Percentiles rank a stretch among this genome's conserved stretches.
phyloP scores from a whole-genome alignment of 2,888 invertebrate genomes.

The Octonoba sinensis region DNA sequence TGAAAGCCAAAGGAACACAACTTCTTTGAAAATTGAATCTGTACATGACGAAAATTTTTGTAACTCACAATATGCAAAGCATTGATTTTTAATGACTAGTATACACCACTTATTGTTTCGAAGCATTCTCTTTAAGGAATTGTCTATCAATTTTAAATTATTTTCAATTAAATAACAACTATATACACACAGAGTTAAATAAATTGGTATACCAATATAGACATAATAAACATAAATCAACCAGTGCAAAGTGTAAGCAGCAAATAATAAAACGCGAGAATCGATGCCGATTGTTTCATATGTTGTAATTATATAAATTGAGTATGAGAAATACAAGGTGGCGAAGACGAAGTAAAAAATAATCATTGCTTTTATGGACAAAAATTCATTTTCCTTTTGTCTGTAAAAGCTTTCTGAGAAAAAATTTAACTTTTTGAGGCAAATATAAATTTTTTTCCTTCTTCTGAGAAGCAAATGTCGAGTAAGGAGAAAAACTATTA shows the following conservation, averaged over 20 bases:
- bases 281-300: neutral
- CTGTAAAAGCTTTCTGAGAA: neutral
- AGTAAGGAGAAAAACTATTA: neutral
- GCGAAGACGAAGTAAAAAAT: too few species aligned
- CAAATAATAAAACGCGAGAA: neutral
- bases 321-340: neutral
- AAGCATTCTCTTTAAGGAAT: neutral
- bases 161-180: neutral
- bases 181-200: neutral
- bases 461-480: neutral
- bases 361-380: too few species aligned
- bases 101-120: neutral
- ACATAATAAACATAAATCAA: neutral
- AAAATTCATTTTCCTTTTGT: neutral
- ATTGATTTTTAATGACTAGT: neutral
- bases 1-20: constrained; percentile 26
- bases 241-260: neutral
- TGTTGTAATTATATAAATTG: too few species aligned
- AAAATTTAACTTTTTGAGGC: neutral
- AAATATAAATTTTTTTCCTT: neutral
- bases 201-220: neutral
- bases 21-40: constrained; percentile 18
- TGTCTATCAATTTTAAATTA: neutral
- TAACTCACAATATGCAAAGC: neutral
- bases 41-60: constrained; percentile 6